Conservation (phyloP, 2,888 invertebrate species). For the Sylvicola cinctus region DNA sequence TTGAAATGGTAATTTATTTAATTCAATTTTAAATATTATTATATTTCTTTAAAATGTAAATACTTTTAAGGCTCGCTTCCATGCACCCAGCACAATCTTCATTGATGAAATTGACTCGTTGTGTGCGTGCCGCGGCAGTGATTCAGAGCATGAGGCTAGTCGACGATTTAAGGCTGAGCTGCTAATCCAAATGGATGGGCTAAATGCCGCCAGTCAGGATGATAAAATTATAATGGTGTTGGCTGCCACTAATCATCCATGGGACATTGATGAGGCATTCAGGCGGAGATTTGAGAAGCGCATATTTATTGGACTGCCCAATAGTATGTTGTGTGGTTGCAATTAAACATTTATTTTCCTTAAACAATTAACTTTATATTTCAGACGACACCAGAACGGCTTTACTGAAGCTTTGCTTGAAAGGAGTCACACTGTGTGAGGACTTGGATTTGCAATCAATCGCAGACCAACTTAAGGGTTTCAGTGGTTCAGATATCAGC, state of each 20-base stretch:
- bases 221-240: conserved; percentile 65
- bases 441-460: conserved; percentile 39
- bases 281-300: conserved; percentile 69
- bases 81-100: conserved; percentile 79
- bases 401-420: conserved; percentile 46
- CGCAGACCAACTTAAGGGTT: conserved; percentile 48
- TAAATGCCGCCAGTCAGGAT: conserved; percentile 36
- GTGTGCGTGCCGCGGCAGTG: conserved; percentile 60
- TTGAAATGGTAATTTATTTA: conserved; percentile 51
- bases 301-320: conserved; percentile 72
- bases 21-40: not conserved
- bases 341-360: conserved; percentile 4
- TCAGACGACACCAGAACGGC: conserved; percentile 44
- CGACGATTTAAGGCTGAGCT: conserved; percentile 70
- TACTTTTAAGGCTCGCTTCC: conserved; percentile 50
- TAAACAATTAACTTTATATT: conserved; percentile 9
- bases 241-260: conserved; percentile 81
- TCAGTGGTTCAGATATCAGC: conserved; percentile 75
- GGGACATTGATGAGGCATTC: conserved; percentile 80
- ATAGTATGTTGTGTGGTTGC: conserved; percentile 26
- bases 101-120: conserved; percentile 80
- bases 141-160: conserved; percentile 76
- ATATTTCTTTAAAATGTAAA: not conserved
- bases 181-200: conserved; percentile 79
- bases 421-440: conserved; percentile 39